phyloP scores from a whole-genome alignment of 2,888 invertebrate genomes.

The Lasioglossum villosulum region DNA sequence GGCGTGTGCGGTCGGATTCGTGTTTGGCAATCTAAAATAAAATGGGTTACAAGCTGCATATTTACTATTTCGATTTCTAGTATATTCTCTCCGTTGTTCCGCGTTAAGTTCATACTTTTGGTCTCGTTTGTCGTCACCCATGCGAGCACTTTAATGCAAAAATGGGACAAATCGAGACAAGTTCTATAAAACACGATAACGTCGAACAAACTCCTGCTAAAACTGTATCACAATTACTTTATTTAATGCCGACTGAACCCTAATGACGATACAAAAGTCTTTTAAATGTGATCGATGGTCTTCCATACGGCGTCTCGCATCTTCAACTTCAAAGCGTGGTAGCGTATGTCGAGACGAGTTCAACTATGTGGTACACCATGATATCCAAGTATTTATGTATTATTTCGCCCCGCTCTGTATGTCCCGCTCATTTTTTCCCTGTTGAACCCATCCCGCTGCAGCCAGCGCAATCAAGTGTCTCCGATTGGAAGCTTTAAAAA shows the following conservation, averaged over 20 bases:
- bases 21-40: not conserved
- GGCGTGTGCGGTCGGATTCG: not conserved
- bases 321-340: not conserved
- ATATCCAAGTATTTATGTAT: not conserved
- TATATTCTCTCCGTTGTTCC: not conserved
- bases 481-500: constrained; percentile 1
- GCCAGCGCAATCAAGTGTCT: not conserved
- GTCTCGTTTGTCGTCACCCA: not conserved
- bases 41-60: not conserved
- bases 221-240: no score
- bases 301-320: no score
- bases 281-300: no score
- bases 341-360: not conserved
- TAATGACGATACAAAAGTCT: no score
- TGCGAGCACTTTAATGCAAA: not conserved
- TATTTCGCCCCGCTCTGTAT: not conserved
- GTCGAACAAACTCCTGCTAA: not conserved
- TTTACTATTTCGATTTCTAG: not conserved
- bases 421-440: not conserved
- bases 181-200: not conserved
- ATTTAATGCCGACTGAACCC: no score
- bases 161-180: not conserved
- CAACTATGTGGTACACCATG: not conserved
- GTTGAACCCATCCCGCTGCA: not conserved
- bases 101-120: no score